Percentiles rank a stretch among this genome's conserved stretches.
Evolutionary conservation across 1,140 invertebrate species (phyloP).

Genomic region (Cherax quadricarinatus): DNA sequence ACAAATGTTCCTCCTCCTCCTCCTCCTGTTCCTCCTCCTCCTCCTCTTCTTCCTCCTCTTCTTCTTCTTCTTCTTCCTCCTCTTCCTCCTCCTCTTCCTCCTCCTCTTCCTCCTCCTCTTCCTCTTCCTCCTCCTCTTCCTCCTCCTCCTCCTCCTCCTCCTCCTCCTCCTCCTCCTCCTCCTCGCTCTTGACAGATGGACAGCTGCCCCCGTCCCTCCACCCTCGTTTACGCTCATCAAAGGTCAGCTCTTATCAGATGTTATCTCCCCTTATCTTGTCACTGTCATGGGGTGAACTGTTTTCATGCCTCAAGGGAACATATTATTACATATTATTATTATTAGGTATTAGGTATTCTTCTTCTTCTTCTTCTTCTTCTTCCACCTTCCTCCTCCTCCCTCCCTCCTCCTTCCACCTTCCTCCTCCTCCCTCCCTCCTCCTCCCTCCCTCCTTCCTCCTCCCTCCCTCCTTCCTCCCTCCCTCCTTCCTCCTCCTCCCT

Average conservation of each 20-base stretch:
- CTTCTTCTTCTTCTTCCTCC: not conserved
- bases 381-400: not conserved
- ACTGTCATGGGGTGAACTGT: too few species aligned
- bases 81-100: not conserved
- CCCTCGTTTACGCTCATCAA: not conserved
- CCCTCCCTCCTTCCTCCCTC: not conserved
- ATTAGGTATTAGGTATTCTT: too few species aligned
- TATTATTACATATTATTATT: too few species aligned
- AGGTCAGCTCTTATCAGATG: too few species aligned
- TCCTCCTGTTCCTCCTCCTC: not conserved
- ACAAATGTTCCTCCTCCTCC: too few species aligned
- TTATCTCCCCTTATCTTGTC: too few species aligned
- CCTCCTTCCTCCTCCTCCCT: not conserved
- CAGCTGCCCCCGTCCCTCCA: too few species aligned
- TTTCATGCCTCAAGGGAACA: too few species aligned
- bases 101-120: too few species aligned
- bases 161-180: not conserved
- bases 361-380: not conserved
- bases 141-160: not conserved
- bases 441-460: conserved; percentile 4
- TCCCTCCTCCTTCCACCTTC: not conserved
- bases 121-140: too few species aligned
- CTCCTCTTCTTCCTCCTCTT: not conserved
- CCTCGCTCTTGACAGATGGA: too few species aligned
- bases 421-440: not conserved